These are phyloP conservation scores for Megalonaias nervosa DNA, from an alignment of 1,140 invertebrate genomes.

Conservation along the genomic window DNA sequence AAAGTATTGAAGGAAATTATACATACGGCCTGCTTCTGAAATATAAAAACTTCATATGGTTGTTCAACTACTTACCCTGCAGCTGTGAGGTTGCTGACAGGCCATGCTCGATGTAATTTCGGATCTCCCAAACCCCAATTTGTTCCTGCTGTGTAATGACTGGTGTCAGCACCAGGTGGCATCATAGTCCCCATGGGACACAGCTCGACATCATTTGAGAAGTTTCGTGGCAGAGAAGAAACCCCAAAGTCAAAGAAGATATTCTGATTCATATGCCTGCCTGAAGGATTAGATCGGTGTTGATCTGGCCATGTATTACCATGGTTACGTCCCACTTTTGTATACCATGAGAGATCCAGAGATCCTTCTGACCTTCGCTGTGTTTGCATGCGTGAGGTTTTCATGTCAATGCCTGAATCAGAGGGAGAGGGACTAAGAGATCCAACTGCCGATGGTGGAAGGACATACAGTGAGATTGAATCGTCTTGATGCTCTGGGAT, in stretches of 20 bases:
- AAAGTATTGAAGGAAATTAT: no score
- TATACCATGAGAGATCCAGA: conserved; percentile 52
- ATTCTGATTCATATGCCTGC: conserved; percentile 11
- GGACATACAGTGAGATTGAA: conserved; percentile 48
- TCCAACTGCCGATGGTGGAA: conserved; percentile 2
- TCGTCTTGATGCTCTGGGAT: conserved; percentile 47
- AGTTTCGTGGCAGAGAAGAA: conserved; percentile 16
- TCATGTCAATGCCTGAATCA: conserved; percentile 5
- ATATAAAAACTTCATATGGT: no score
- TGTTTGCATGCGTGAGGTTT: conserved; percentile 22
- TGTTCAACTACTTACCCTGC: conserved; percentile 33
- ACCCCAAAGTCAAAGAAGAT: conserved; percentile 1
- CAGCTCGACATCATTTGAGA: conserved; percentile 25
- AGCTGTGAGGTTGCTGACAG: conserved; percentile 38
- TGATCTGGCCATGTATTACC: conserved; percentile 55
- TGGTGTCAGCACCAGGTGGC: conserved; percentile 33
- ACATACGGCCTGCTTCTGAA: no score
- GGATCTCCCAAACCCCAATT: conserved; percentile 33
- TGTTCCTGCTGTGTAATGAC: conserved; percentile 17
- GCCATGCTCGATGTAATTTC: conserved; percentile 46
- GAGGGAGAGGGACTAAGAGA: conserved; percentile 6
- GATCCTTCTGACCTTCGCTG: conserved; percentile 63
- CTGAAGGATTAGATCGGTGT: conserved; percentile 57
- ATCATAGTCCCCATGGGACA: conserved; percentile 4
- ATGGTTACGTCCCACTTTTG: conserved; percentile 13